Percentiles rank a stretch among this genome's conserved stretches.
phyloP scores from a whole-genome alignment of 2,888 invertebrate genomes.

The Iselma pallidipennis region DNA sequence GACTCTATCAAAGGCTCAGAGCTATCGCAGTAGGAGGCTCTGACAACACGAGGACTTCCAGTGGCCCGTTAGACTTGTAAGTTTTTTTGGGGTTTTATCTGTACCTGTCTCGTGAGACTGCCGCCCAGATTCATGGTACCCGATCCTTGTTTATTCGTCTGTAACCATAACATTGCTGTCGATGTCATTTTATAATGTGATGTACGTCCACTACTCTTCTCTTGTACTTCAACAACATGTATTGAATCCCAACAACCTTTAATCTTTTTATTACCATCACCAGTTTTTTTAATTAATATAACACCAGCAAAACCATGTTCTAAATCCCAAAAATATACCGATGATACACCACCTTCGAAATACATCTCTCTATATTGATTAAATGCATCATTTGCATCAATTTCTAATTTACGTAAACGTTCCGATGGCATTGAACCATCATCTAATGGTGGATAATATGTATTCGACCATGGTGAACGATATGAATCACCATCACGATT shows the following conservation, averaged over 20 bases:
- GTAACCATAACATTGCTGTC: conserved; percentile 99
- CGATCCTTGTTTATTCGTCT: conserved; percentile 94
- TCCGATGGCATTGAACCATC: conserved; percentile 99
- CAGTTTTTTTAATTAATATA: conserved; percentile 98
- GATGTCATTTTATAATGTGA: conserved; percentile 99
- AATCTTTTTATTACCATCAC: conserved; percentile 97
- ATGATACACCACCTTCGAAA: conserved; percentile 99
- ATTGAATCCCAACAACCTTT: conserved; percentile 99
- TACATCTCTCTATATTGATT: conserved; percentile 99
- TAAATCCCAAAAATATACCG: conserved; percentile 99
- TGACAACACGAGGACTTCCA: too few species aligned
- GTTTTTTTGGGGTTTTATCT: too few species aligned
- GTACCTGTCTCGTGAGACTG: conserved; percentile 95
- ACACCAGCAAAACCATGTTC: conserved; percentile 99
- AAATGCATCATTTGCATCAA: conserved; percentile 98
- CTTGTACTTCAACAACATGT: conserved; percentile 98
- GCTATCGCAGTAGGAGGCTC: too few species aligned
- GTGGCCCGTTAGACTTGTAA: too few species aligned
- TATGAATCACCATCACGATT: conserved; percentile 91
- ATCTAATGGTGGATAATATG: conserved; percentile 95
- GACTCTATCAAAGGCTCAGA: too few species aligned
- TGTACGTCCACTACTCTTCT: conserved; percentile 89
- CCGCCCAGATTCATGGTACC: conserved; percentile 99
- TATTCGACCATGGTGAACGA: conserved; percentile 98
- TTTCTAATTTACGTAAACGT: conserved; percentile 89